A percentile compares a stretch with the other conserved stretches of the same genome.
Conservation (phyloP, 2,113 vertebrate species). For the Natator depressus region DNA sequence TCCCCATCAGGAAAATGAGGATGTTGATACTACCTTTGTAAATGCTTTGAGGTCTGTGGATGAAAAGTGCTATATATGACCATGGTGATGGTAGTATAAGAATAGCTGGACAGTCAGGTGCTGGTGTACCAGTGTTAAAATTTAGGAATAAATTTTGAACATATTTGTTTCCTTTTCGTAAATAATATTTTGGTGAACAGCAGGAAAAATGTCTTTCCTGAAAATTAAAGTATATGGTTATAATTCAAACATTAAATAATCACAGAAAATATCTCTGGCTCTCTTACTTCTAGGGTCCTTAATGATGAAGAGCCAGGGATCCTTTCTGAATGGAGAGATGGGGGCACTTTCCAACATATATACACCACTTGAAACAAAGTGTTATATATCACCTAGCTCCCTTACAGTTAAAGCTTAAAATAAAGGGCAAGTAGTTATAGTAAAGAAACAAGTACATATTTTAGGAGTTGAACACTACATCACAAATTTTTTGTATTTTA, state of each 20-base stretch:
- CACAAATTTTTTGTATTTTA: slow-evolving; percentile 81
- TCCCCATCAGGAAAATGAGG: not conserved
- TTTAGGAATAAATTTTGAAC: not conserved
- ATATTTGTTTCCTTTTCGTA: slow-evolving; percentile 5
- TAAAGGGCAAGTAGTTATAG: slow-evolving; percentile 47
- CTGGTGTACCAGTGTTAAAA: not conserved
- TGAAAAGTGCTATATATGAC: not conserved
- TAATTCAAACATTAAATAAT: slow-evolving; percentile 15
- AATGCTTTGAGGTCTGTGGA: not conserved
- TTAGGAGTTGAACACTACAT: slow-evolving; percentile 70
- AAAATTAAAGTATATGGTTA: not conserved
- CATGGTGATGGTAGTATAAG: not conserved
- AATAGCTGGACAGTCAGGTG: not conserved
- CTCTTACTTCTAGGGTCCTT: not conserved
- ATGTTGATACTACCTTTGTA: not conserved
- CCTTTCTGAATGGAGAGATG: slow-evolving; percentile 29
- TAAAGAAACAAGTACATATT: slow-evolving; percentile 64
- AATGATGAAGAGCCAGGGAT: not conserved
- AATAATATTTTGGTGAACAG: not conserved
- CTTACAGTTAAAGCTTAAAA: slow-evolving; percentile 56
- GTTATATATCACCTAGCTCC: slow-evolving; percentile 17
- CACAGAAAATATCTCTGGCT: not conserved
- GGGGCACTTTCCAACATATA: slow-evolving; percentile 1
- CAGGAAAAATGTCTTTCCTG: not conserved
- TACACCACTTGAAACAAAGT: not conserved